A percentile compares a stretch with the other conserved stretches of the same genome.
Evolutionary conservation across 2,113 vertebrate species (phyloP).

Genomic region (human (Homo sapiens)): GRCh38 chrX:82494501-82495000

Average conservation of each 20-base stretch:
- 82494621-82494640: not conserved
- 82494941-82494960: not conserved
- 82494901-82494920: not conserved
- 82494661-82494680: not conserved
- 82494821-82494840: not conserved
- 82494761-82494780: not conserved
- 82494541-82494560: not conserved
- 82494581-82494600: not conserved
- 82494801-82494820: not conserved
- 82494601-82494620: not conserved
- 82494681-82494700: not conserved
- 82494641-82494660: not conserved
- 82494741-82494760: not conserved
- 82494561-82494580: not conserved
- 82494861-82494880: not conserved
- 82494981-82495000: not conserved
- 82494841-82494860: not conserved
- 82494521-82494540: too few species aligned
- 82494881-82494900: not conserved
- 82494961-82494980: not conserved
- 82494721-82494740: not conserved
- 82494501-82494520: not conserved
- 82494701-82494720: not conserved
- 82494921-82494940: not conserved
- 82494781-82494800: not conserved